Conservation (phyloP, 1,140 invertebrate genomes). For the Bathynomus jamesi region DNA sequence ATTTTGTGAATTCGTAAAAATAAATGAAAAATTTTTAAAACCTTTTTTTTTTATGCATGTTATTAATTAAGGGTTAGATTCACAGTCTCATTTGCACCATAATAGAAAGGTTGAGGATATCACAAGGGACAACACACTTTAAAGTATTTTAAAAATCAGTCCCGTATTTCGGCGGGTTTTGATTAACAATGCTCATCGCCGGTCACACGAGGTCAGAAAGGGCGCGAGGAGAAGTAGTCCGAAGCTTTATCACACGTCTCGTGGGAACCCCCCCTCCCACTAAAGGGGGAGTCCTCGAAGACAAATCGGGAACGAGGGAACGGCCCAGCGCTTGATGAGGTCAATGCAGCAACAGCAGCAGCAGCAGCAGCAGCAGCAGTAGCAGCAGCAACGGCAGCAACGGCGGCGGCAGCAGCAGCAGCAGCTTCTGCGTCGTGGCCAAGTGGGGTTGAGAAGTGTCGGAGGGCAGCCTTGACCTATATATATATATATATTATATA, state of each 20-base stretch:
- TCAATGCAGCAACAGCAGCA: no score
- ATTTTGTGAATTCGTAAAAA: no score
- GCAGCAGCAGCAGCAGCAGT: no score
- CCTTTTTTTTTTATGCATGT: not conserved
- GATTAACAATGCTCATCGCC: not conserved
- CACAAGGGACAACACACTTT: not conserved
- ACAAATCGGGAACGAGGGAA: no score
- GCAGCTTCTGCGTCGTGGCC: not conserved
- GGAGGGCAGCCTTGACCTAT: not conserved
- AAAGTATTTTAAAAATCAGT: not conserved
- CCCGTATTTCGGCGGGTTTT: not conserved
- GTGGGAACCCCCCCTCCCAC: not conserved
- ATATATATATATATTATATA: no score
- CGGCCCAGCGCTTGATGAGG: no score
- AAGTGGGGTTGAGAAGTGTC: not conserved
- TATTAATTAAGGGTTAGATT: not conserved
- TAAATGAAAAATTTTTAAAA: no score
- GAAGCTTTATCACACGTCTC: not conserved
- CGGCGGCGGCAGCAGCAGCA: not conserved
- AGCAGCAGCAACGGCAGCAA: not conserved
- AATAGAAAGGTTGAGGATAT: not conserved
- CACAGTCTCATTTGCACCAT: not conserved
- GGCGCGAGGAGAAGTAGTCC: not conserved
- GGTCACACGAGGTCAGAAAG: not conserved
- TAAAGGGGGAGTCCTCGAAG: not conserved